Evolutionary conservation across 2,113 vertebrate genomes (phyloP).

Genomic region (Gobio gobio): DNA sequence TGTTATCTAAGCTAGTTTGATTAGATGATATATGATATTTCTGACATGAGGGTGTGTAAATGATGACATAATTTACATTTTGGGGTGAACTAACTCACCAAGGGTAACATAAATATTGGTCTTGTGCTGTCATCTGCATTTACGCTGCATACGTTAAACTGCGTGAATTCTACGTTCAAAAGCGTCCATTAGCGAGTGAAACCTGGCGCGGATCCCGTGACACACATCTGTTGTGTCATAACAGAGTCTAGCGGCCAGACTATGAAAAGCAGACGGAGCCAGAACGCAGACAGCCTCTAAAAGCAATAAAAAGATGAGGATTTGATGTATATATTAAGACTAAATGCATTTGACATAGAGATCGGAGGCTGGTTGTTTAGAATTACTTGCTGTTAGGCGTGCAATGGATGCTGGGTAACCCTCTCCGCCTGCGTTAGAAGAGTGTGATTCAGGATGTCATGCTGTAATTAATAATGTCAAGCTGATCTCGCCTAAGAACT

Average conservation of each 20-base stretch:
- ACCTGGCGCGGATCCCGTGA: not conserved
- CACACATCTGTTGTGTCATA: constrained; percentile 22
- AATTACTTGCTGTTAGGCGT: not conserved
- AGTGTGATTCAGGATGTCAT: constrained; percentile 61
- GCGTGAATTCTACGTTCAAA: not conserved
- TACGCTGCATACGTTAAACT: not conserved
- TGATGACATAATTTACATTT: not conserved
- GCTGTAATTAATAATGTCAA: constrained; percentile 70
- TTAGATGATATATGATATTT: too few relatives aligned
- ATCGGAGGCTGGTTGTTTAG: constrained; percentile 18
- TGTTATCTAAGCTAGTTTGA: too few relatives aligned
- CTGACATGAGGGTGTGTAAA: not conserved
- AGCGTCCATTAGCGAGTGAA: not conserved
- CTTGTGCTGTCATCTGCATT: not conserved
- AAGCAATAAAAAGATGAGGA: constrained; percentile 7
- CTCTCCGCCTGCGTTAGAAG: constrained; percentile 39
- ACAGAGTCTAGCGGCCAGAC: not conserved
- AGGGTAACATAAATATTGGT: not conserved
- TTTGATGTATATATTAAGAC: constrained; percentile 17
- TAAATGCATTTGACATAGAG: constrained; percentile 14
- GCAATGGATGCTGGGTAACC: constrained; percentile 39
- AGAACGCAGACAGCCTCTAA: not conserved
- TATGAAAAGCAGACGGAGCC: not conserved
- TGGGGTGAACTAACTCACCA: not conserved
- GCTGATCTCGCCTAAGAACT: constrained; percentile 66